Percentiles rank a stretch among this genome's conserved stretches.
These are phyloP conservation scores for Fabriciana adippe DNA, from an alignment of 2,888 invertebrate genomes.

Conservation along the genomic window DNA sequence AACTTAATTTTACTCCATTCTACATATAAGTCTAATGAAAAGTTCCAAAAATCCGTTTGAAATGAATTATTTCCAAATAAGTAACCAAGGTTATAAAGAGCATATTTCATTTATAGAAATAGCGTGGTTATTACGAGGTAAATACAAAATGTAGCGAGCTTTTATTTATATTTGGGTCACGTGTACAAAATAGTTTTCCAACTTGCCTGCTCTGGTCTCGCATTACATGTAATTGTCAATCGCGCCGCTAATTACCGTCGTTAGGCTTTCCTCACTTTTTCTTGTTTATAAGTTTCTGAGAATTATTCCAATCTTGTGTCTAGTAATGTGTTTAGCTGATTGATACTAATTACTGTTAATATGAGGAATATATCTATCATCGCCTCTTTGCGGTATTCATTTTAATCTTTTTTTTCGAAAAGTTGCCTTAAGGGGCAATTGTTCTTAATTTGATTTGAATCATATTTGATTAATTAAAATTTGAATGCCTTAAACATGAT, in stretches of 20 bases:
- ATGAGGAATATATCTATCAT: conserved; percentile 22
- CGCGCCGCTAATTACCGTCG: conserved; percentile 42
- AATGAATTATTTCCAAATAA: too few species aligned
- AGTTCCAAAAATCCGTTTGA: too few species aligned
- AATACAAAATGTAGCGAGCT: neutral
- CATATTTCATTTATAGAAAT: too few species aligned
- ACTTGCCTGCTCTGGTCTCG: conserved; percentile 7
- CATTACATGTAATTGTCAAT: conserved; percentile 36
- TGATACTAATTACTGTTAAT: conserved; percentile 36
- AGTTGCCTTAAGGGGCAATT: neutral
- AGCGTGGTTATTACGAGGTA: too few species aligned
- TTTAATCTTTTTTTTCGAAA: neutral
- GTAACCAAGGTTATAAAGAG: too few species aligned
- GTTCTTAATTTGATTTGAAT: neutral
- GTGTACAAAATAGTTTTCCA: conserved; percentile 18
- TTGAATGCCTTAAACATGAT: too few species aligned
- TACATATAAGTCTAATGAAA: too few species aligned
- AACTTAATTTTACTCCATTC: too few species aligned
- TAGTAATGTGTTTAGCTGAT: conserved; percentile 29
- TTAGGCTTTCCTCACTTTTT: conserved; percentile 37
- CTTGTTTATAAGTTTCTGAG: conserved; percentile 34
- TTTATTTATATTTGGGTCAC: conserved; percentile 13
- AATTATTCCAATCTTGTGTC: conserved; percentile 26
- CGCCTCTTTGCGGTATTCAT: conserved; percentile 4
- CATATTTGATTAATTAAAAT: too few species aligned